Evolutionary conservation across 2,888 invertebrate species (phyloP).

Genomic region (Brachyptera risi): DNA sequence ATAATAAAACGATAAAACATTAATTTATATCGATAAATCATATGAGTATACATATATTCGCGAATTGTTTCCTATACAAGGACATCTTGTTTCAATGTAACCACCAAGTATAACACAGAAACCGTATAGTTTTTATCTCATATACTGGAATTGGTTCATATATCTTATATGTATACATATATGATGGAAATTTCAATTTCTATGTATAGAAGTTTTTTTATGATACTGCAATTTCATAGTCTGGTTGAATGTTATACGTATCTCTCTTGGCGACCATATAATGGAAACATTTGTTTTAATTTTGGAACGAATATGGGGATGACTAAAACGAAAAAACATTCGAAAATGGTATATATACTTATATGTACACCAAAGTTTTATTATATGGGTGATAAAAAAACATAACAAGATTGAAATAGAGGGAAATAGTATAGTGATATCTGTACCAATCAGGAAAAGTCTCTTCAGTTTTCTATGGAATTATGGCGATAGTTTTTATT

Average conservation of each 20-base stretch:
- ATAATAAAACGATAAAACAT: conserved; percentile 9
- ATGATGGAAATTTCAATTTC: conserved; percentile 17
- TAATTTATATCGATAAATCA: conserved; percentile 19
- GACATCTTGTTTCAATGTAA: too few relatives aligned
- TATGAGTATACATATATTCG: neutral
- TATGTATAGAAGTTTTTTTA: conserved; percentile 16
- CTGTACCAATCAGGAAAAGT: neutral
- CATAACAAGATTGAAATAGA: conserved; percentile 18
- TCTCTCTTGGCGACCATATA: neutral
- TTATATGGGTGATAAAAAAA: conserved; percentile 2
- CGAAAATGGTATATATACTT: neutral
- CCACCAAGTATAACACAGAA: too few relatives aligned
- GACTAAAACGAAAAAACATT: neutral
- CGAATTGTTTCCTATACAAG: neutral
- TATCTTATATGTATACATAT: conserved; percentile 4
- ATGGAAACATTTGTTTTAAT: conserved; percentile 3
- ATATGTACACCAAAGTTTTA: conserved; percentile 2
- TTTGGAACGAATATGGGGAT: neutral
- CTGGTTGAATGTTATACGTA: neutral
- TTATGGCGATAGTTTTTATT: conserved; percentile 10
- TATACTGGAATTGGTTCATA: conserved; percentile 12
- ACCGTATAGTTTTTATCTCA: conserved; percentile 16
- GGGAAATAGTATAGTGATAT: neutral
- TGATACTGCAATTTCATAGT: conserved; percentile 19
- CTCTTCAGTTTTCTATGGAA: neutral